Percentiles rank a stretch among this genome's conserved stretches.
These are phyloP conservation scores for Macropodus opercularis DNA, from an alignment of 2,797 vertebrate genomes.

Conservation along the genomic window DNA sequence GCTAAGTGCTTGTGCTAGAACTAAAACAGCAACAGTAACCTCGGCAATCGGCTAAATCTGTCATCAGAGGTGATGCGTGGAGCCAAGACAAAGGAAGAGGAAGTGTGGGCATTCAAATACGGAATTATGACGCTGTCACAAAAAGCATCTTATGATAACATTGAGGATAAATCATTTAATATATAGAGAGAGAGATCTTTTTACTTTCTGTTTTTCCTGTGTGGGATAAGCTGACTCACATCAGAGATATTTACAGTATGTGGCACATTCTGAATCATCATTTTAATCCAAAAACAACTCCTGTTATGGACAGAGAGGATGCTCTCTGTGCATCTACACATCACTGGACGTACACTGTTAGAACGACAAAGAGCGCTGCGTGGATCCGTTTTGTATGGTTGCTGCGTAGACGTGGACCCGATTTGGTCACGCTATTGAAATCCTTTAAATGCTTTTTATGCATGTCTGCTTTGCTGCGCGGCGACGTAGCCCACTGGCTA, in stretches of 20 bases:
- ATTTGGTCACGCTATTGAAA: constrained; percentile 12
- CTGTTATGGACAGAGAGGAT: not conserved
- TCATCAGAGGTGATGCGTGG: constrained; percentile 32
- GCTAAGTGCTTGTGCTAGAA: constrained; percentile 13
- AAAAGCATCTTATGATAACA: too few relatives aligned
- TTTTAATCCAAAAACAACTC: constrained; percentile 12
- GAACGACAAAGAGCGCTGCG: not conserved
- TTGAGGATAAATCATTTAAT: too few relatives aligned
- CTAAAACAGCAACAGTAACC: constrained; percentile 10
- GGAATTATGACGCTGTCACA: too few relatives aligned
- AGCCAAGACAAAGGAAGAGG: constrained; percentile 34
- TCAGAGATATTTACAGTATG: not conserved
- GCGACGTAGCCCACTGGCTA: constrained; percentile 21
- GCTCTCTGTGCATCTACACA: not conserved
- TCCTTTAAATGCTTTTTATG: constrained; percentile 9
- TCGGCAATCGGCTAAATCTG: constrained; percentile 24
- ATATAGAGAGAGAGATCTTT: not conserved
- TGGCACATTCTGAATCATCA: constrained; percentile 17
- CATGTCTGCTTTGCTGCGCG: constrained; percentile 1
- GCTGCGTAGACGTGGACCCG: constrained; percentile 1
- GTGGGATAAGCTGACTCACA: constrained; percentile 25
- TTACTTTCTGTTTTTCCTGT: not conserved
- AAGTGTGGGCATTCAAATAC: constrained; percentile 4
- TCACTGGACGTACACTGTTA: not conserved
- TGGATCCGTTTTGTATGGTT: not conserved